Base-by-base conservation (phyloP, 2,888 invertebrate genomes). In the Caenorhabditis sp. region DNA sequence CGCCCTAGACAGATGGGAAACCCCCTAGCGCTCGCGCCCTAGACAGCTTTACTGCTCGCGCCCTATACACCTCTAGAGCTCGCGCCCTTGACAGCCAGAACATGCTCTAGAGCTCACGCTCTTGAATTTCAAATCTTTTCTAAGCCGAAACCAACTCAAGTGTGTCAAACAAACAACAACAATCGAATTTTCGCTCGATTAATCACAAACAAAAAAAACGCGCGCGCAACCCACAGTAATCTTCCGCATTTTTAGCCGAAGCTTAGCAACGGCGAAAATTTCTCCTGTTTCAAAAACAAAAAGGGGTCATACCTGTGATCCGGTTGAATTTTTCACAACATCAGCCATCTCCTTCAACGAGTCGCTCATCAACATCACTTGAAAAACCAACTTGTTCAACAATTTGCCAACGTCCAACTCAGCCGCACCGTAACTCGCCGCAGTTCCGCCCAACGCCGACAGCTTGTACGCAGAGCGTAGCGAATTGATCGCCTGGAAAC, bases 321-420 rank as follows among this genome's bases (percentile, higher is more conserved):
- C 76, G 17, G 78, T 77, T 23, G 81, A 76, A 31, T 83, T 79
- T 62, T 83, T 81, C 57, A 89, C 78, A 6, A 85, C 77, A 19
- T 85, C 81, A 51, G 90, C 83, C 78, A 91, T 87, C 81, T 91
- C 91, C 58, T 88, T 86, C 80, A 90, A 90, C 64, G 89, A 89
- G 77, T 97, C 96, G 66, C 95, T 92, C 26, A 97, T 90, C 66
- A 96, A 90, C 51, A 96, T 90, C 66, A 97, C 90, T 88, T 97
- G 97, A 89, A 97, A 96, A 89, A 94, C 93, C 17, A 97, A 91
- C 88, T 95, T 95, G 89, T 95, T 96, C 24, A 97, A 90, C 63
- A 93, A 92, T 77, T 93, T 92, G 17, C 94, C 94, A 62, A 95
- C 90, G 85, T 96, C 95, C 55, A 93, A 88, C 50, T 36, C 36